Conservation (phyloP, 2,113 vertebrate genomes). For the Anseranas semipalmata region DNA sequence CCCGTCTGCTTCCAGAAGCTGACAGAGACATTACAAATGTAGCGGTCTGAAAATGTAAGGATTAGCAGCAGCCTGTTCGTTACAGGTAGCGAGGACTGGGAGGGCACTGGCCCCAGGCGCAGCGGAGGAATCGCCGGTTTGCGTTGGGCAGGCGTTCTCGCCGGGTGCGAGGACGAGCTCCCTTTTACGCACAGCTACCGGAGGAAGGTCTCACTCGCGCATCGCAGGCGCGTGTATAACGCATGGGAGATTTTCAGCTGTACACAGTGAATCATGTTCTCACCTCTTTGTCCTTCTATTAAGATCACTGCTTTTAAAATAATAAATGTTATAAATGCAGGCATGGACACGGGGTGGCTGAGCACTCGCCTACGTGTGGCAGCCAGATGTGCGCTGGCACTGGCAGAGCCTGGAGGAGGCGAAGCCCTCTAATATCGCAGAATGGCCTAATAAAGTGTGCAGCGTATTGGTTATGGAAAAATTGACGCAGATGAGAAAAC, state of each 20-base stretch:
- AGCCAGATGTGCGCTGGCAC: neutral
- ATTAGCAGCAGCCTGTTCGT: neutral
- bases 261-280: neutral
- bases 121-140: neutral
- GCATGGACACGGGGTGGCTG: neutral
- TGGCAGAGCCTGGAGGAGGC: neutral
- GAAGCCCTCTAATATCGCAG: neutral
- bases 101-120: neutral
- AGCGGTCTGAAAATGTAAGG: neutral
- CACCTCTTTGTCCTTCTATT: neutral
- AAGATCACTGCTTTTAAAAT: neutral
- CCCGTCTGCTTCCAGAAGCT: neutral
- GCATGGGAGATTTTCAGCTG: neutral
- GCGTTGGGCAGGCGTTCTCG: fast-evolving
- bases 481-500: neutral
- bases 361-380: neutral
- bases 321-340: neutral
- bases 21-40: neutral
- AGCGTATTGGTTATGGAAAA: neutral
- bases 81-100: neutral
- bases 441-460: fast-evolving
- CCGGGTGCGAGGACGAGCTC: neutral
- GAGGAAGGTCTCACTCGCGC: neutral
- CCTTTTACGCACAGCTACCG: neutral
- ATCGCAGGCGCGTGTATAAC: fast-evolving